Percentiles rank a stretch among this genome's conserved stretches.
Evolutionary conservation across 2,113 vertebrate genomes (phyloP).

Genomic region (Regulus satrapa): DNA sequence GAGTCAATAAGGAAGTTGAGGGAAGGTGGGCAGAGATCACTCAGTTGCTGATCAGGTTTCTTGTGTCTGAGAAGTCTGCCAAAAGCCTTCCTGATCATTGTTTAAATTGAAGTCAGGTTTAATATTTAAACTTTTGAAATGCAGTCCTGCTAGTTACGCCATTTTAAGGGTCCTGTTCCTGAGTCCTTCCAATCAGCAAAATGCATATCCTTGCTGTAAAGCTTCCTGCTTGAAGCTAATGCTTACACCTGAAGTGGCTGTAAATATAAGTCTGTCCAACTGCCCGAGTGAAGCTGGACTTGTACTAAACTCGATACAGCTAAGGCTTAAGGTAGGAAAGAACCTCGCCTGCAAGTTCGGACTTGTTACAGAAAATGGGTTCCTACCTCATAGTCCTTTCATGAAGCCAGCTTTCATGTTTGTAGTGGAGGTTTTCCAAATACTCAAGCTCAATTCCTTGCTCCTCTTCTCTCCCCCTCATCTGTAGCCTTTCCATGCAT

Average conservation of each 20-base stretch:
- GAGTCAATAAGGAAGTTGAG: not conserved
- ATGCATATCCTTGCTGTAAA: not conserved
- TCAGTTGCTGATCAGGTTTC: not conserved
- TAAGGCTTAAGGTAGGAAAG: not conserved
- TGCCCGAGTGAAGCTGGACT: not conserved
- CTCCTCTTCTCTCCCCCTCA: constrained; percentile 79
- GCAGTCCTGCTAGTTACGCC: not conserved
- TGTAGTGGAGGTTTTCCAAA: constrained; percentile 83
- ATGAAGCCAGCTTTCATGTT: constrained; percentile 82
- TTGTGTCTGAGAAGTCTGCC: not conserved
- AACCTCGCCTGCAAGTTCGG: not conserved
- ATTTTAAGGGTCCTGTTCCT: not conserved
- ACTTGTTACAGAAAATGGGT: not conserved
- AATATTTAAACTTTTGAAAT: constrained; percentile 11
- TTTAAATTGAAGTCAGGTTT: not conserved
- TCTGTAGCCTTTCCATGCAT: constrained; percentile 82
- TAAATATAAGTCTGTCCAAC: not conserved
- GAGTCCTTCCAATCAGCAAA: not conserved
- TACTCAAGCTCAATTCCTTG: constrained; percentile 83
- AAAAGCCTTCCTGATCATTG: not conserved
- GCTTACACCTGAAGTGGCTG: not conserved
- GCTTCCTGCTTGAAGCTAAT: not conserved
- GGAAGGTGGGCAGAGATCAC: not conserved
- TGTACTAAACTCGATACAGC: not conserved
- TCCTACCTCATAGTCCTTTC: constrained; percentile 76